Evolutionary conservation across 1,140 invertebrate species (phyloP), one percentile per base, ranked within the genome.

Genomic region (Cydia fagiglandana): DNA sequence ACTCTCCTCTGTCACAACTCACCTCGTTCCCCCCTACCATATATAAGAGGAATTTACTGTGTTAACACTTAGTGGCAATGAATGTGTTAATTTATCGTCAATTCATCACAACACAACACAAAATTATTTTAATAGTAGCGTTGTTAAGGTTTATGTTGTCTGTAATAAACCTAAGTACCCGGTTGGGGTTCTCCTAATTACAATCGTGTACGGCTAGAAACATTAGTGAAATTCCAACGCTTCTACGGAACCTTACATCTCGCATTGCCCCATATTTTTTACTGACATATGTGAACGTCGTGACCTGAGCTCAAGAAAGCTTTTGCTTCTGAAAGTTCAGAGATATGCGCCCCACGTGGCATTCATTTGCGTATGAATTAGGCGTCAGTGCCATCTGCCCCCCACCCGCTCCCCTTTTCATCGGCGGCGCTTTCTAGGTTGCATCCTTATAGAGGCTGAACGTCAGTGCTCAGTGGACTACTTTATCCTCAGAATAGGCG

Each of bases 201-300:
- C 41, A 12, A 45, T 13, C 10, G 12, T 45, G 12, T 12, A 45
- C 3, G 41, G 15, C 4, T 3, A n/a, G 47, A 53, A 53, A 53
- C 15, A 53, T 53, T 45, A 45, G 41, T 4, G 10, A 45, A 0
- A 45, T 45, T 1, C 41, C 41, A 45, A 45, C 9, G 0, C 47
- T 53, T 12, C 45, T 53, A n/a, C 47, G 15, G 12, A 45, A 45
- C 41, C 15, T 47, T 47, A 47, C 45, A 47, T 13, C 15, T 53
- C 47, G 13, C 66, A 9, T 30, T 70, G 6, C 10, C 28, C 66
- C 10, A 38, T 70, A 34, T 38, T 41, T 70, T 70, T 12, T 2
- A n/a, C 66, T 38, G 34, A 70, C 66, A 38, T 70, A 70, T 70
- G 66, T 41, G 66, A 38, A 38, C 66, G 30, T 17, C 66, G 66